Conservation (phyloP, 2,888 invertebrate species). For the Dasypogon diadema region DNA sequence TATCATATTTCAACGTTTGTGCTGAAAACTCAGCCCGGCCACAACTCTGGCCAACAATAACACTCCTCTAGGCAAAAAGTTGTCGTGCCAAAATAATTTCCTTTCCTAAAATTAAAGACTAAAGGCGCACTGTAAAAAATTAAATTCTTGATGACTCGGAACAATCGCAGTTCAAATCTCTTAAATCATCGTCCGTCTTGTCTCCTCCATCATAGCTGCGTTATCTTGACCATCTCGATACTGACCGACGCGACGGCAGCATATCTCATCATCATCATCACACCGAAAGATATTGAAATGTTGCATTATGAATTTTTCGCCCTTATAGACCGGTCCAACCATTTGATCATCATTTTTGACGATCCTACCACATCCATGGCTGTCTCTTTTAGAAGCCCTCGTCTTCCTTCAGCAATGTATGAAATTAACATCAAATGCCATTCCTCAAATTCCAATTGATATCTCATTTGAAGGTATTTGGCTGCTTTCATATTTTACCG, state of each 20-base stretch:
- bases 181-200: conserved; percentile 52
- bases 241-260: conserved; percentile 29
- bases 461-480: conserved; percentile 59
- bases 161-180: conserved; percentile 51
- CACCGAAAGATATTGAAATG: conserved; percentile 30
- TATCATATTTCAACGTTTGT: conserved; percentile 53
- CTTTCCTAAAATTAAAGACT: conserved; percentile 32
- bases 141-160: conserved; percentile 46
- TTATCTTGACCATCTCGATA: conserved; percentile 39
- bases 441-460: conserved; percentile 60
- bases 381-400: background rate
- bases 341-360: conserved; percentile 51
- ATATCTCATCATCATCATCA: conserved; percentile 23
- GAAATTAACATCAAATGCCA: conserved; percentile 59
- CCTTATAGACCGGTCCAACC: conserved; percentile 5
- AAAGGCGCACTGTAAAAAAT: conserved; percentile 16
- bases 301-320: conserved; percentile 25
- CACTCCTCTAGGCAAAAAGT: background rate
- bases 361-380: conserved; percentile 25
- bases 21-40: background rate
- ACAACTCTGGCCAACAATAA: background rate
- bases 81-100: conserved; percentile 24
- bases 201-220: conserved; percentile 29
- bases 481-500: conserved; percentile 56
- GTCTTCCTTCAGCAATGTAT: conserved; percentile 31